Conservation (phyloP, 2,888 invertebrate genomes). For the Scelioninae gen. 2 region DNA sequence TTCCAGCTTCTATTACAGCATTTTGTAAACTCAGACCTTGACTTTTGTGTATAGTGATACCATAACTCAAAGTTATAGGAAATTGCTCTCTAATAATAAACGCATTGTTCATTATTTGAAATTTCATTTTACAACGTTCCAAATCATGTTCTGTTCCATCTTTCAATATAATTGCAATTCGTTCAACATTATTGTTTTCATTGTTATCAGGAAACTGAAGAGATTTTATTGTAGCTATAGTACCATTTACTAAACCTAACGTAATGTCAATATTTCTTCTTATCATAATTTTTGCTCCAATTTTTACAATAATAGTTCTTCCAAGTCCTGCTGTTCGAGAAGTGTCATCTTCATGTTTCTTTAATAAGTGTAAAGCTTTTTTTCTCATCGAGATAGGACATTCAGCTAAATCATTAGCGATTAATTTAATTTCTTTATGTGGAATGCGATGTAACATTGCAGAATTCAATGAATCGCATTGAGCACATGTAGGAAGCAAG, state of each 20-base stretch:
- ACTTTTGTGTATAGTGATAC: conserved; percentile 62
- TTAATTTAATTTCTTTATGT: conserved; percentile 39
- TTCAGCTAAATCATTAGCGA: conserved; percentile 59
- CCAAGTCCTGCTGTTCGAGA: conserved; percentile 26
- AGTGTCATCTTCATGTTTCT: conserved; percentile 52
- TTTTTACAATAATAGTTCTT: conserved; percentile 15
- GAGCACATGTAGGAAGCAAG: conserved; percentile 57
- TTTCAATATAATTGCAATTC: conserved; percentile 53
- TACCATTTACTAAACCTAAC: conserved; percentile 55
- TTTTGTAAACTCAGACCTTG: conserved; percentile 28
- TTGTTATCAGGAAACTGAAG: conserved; percentile 37
- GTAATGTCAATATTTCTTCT: conserved; percentile 63
- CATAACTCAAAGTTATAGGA: conserved; percentile 62
- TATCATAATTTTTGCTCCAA: conserved; percentile 61
- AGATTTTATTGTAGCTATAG: conserved; percentile 14
- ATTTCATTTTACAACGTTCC: conserved; percentile 60
- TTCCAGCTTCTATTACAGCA: conserved; percentile 23
- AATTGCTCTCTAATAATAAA: conserved; percentile 59
- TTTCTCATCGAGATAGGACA: conserved; percentile 50
- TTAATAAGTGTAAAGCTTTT: conserved; percentile 53
- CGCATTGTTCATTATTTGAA: conserved; percentile 24
- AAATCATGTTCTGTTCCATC: conserved; percentile 51
- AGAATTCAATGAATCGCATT: conserved; percentile 49
- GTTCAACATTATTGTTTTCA: conserved; percentile 47
- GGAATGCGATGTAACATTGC: conserved; percentile 57